Conservation (phyloP, 1,140 invertebrate species). For the Pomacea maculata region DNA sequence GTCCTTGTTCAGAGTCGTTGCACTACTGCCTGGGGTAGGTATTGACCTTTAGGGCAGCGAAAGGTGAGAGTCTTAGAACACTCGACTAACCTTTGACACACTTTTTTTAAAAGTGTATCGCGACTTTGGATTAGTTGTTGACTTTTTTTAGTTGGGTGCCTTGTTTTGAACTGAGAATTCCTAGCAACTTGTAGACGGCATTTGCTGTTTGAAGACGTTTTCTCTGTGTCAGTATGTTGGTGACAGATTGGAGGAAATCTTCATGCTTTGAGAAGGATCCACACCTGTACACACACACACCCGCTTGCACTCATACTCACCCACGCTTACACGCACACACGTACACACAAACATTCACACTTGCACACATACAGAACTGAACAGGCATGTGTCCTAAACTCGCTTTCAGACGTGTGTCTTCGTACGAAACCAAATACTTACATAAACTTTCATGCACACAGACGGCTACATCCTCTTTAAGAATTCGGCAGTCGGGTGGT, state of each 20-base stretch:
- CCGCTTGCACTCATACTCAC: not conserved
- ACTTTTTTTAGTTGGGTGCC: not conserved
- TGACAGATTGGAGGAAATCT: not conserved
- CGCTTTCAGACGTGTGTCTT: not conserved
- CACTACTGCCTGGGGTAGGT: constrained; percentile 42
- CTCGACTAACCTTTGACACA: no score
- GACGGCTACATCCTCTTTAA: not conserved
- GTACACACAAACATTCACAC: constrained; percentile 1
- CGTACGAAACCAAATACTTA: not conserved
- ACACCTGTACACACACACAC: constrained; percentile 2
- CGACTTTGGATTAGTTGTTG: not conserved
- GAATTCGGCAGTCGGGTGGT: not conserved
- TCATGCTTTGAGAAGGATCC: not conserved
- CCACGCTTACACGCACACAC: not conserved
- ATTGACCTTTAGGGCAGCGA: not conserved
- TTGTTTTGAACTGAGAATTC: not conserved
- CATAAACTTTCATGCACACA: not conserved
- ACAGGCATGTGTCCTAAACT: not conserved
- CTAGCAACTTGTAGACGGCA: not conserved
- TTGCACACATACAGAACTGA: not conserved
- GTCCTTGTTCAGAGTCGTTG: constrained; percentile 38
- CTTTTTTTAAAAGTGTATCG: no score
- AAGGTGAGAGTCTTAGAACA: no score
- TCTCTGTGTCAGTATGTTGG: not conserved
- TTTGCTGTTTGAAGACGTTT: not conserved